These are phyloP conservation scores for Clanis bilineata DNA, from an alignment of 2,888 invertebrate genomes.

Conservation along the genomic window DNA sequence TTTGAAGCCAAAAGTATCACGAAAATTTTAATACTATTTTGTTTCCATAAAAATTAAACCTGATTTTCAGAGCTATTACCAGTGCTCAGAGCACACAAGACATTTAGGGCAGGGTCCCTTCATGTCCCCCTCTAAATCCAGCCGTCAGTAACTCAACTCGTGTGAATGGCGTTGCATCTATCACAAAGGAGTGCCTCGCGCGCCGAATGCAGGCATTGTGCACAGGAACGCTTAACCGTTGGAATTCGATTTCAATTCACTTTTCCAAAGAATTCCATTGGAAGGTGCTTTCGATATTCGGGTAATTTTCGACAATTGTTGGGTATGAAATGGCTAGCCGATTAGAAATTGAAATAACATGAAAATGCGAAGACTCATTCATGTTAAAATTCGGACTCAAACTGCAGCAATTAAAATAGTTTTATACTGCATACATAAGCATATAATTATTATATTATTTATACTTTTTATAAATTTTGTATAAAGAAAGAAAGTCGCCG, in stretches of 20 bases:
- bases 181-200: constrained; percentile 43
- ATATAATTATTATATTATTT: no score
- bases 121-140: neutral
- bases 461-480: no score
- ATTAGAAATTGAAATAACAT: neutral
- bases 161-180: constrained; percentile 46
- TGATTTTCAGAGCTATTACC: neutral
- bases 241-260: constrained; percentile 19
- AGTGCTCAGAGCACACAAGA: neutral
- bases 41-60: no score
- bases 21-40: no score
- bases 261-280: constrained; percentile 13
- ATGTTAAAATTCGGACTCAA: neutral
- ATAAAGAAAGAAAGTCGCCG: no score
- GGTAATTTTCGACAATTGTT: neutral
- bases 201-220: constrained; percentile 31
- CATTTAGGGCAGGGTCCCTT: neutral
- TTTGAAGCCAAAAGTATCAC: no score
- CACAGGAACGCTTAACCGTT: constrained; percentile 32
- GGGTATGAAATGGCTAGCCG: neutral
- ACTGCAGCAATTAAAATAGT: neutral
- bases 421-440: neutral
- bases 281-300: neutral
- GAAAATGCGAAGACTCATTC: neutral
- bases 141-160: constrained; percentile 20